These are phyloP conservation scores for Abscondita cerata DNA, from an alignment of 2,888 invertebrate genomes.

Conservation along the genomic window DNA sequence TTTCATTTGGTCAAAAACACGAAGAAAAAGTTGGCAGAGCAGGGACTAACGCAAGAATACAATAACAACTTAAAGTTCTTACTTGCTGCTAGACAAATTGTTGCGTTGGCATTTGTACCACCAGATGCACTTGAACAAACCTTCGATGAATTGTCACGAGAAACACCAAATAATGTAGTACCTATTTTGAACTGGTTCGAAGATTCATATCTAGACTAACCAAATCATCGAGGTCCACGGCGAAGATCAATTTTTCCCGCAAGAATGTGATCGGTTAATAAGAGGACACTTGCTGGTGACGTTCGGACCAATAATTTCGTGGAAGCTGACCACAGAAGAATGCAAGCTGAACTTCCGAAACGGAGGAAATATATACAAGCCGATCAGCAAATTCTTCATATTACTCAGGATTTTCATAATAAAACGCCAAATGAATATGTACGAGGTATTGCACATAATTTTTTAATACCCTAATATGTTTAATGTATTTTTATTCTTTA, in stretches of 20 bases:
- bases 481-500: no score
- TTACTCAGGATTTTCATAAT: no score
- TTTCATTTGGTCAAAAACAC: slow-evolving; percentile 6
- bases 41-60: no score
- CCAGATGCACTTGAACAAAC: no score
- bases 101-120: no score
- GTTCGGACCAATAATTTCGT: neutral
- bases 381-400: no score
- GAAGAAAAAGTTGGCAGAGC: no score
- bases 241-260: neutral
- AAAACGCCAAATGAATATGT: slow-evolving; percentile 3
- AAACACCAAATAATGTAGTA: neutral
- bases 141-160: neutral
- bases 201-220: no score
- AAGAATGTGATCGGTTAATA: neutral
- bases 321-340: slow-evolving; percentile 4
- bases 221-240: no score
- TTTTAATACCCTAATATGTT: neutral
- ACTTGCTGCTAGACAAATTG: slow-evolving; percentile 7
- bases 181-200: no score
- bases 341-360: neutral
- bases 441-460: slow-evolving; percentile 3
- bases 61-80: slow-evolving; percentile 1
- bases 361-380: no score
- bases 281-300: neutral